Evolutionary conservation across 2,888 invertebrate species (phyloP).

Genomic region (Spatulosminthurus flaviceps): DNA sequence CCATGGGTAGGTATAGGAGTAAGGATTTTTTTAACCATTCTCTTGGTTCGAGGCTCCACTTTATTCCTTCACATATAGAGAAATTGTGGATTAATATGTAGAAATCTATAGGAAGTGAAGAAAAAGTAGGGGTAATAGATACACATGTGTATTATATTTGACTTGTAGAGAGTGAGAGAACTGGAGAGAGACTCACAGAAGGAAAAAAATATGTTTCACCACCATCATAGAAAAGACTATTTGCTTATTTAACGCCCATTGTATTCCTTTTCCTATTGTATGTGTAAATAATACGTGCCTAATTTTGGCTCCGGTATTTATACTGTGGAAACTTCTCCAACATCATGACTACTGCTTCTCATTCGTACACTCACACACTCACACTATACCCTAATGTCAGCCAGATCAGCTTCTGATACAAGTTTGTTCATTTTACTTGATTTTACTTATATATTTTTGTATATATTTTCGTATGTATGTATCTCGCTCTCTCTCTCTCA

Average conservation of each 20-base stretch:
- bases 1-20: too few relatives aligned
- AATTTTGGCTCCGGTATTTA: conserved; percentile 55
- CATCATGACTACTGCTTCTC: conserved; percentile 22
- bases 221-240: conserved; percentile 47
- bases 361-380: not conserved
- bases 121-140: not conserved
- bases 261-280: conserved; percentile 56
- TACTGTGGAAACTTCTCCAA: conserved; percentile 29
- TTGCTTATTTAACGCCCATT: conserved; percentile 55
- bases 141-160: not conserved
- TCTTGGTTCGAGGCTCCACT: not conserved
- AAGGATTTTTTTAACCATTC: not conserved
- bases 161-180: not conserved
- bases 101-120: not conserved
- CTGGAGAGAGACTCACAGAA: conserved; percentile 31
- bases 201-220: conserved; percentile 49
- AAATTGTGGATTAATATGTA: conserved; percentile 18
- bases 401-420: conserved; percentile 42
- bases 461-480: not conserved
- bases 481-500: not conserved
- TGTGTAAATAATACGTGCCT: conserved; percentile 55
- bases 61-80: not conserved
- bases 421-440: conserved; percentile 37
- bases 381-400: conserved; percentile 6
- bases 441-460: not conserved